phyloP scores from a whole-genome alignment of 2,797 vertebrate species.

The Acanthis flammea region DNA sequence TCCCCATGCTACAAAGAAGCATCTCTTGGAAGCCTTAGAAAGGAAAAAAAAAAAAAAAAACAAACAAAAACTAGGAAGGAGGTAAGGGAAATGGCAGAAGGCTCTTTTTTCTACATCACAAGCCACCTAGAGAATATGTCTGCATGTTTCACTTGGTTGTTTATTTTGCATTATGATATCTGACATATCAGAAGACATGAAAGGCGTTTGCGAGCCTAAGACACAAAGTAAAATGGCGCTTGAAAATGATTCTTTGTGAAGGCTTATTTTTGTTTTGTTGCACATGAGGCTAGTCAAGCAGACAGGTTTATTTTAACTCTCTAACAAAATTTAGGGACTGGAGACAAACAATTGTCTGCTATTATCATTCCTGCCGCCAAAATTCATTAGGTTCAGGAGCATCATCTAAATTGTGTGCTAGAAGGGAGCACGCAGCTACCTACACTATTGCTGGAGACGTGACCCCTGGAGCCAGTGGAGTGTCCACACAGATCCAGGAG shows the following conservation, averaged over 20 bases:
- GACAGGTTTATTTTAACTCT: slow-evolving; percentile 58
- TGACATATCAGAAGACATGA: slow-evolving; percentile 27
- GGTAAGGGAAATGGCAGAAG: not conserved
- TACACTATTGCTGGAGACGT: not conserved
- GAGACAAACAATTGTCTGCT: slow-evolving; percentile 42
- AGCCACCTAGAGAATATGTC: not conserved
- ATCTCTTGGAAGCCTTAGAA: not conserved
- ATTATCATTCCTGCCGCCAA: not conserved
- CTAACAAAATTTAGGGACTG: slow-evolving; percentile 36
- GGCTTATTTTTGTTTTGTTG: slow-evolving; percentile 44
- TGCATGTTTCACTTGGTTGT: not conserved
- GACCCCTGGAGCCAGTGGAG: not conserved
- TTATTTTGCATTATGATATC: slow-evolving; percentile 35
- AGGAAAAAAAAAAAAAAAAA: not conserved
- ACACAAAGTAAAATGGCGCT: slow-evolving; percentile 18
- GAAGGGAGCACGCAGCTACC: not conserved
- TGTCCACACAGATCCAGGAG: not conserved
- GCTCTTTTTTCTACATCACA: not conserved
- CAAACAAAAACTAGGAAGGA: not conserved
- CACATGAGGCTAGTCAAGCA: slow-evolving; percentile 49
- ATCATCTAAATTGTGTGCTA: not conserved
- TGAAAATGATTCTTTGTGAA: slow-evolving; percentile 63
- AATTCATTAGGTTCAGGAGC: slow-evolving; percentile 47
- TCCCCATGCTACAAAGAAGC: not conserved
- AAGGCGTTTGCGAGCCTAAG: not conserved